Percentiles rank a stretch among this genome's conserved stretches.
phyloP scores from a whole-genome alignment of 1,140 invertebrate species.

The Pseudomyrmex flavicornis region DNA sequence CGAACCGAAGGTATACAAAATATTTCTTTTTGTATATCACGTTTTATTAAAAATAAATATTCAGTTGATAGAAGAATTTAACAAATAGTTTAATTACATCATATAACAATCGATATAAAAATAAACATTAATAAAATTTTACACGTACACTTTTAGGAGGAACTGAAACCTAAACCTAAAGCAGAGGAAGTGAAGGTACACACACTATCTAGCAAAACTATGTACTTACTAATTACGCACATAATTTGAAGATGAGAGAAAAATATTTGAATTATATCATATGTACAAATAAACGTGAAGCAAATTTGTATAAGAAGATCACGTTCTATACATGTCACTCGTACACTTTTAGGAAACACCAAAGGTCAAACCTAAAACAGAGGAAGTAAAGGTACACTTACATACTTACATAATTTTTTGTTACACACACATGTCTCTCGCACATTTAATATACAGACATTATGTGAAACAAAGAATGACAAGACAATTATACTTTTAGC shows the following conservation, averaged over 20 bases:
- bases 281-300: not conserved
- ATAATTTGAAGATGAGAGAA: not conserved
- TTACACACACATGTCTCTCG: conserved; percentile 13
- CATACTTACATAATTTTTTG: conserved; percentile 3
- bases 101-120: not conserved
- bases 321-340: conserved; percentile 1
- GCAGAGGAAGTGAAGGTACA: conserved; percentile 73
- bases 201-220: not conserved
- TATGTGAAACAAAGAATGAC: too few species aligned
- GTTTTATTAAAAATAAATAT: not conserved
- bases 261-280: not conserved
- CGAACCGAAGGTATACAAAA: conserved; percentile 73
- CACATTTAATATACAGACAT: not conserved
- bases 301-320: not conserved
- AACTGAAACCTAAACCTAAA: conserved; percentile 55
- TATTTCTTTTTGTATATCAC: conserved; percentile 7
- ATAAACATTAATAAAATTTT: conserved; percentile 12
- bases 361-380: conserved; percentile 56
- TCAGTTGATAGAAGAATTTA: not conserved
- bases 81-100: not conserved
- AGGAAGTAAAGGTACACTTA: conserved; percentile 79
- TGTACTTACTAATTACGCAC: not conserved
- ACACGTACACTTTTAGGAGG: conserved; percentile 63
- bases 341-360: conserved; percentile 46
- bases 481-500: conserved; percentile 3